A percentile compares a stretch with the other conserved stretches of the same genome.
Conservation (phyloP, 1,140 invertebrate genomes). For the Hyles euphorbiae region DNA sequence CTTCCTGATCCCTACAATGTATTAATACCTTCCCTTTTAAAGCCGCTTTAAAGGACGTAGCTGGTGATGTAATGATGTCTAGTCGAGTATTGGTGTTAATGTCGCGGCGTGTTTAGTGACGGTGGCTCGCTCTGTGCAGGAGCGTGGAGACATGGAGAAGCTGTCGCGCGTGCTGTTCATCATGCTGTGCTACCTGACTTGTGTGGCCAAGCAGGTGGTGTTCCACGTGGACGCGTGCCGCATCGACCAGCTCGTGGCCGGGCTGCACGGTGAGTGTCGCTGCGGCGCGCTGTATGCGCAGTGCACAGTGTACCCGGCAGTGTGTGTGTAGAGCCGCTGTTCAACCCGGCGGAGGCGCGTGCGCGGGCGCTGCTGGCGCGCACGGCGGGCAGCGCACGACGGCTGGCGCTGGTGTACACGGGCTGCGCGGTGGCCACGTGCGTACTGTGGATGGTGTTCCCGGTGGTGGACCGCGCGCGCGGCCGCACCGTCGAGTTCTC, state of each 20-base stretch:
- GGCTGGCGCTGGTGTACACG: constrained; percentile 35
- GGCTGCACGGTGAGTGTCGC: constrained; percentile 32
- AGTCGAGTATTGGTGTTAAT: not conserved
- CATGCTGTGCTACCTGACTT: constrained; percentile 55
- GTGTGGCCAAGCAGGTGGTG: constrained; percentile 50
- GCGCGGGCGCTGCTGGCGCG: constrained; percentile 9
- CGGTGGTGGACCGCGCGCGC: constrained; percentile 20
- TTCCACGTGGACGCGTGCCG: constrained; percentile 37
- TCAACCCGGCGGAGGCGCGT: constrained; percentile 13
- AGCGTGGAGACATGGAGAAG: constrained; percentile 42
- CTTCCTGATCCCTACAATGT: not conserved
- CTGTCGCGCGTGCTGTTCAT: constrained; percentile 58
- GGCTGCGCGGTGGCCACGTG: constrained; percentile 50
- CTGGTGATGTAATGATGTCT: not conserved
- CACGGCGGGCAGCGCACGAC: constrained; percentile 23
- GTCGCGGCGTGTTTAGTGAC: not conserved
- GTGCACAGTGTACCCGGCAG: not conserved
- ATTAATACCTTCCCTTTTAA: not conserved
- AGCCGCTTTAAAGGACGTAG: not conserved
- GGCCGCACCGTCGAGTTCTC: constrained; percentile 35
- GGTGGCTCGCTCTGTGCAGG: constrained; percentile 19
- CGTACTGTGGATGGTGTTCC: constrained; percentile 47
- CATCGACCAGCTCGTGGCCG: constrained; percentile 33
- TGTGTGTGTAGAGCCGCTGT: constrained; percentile 21
- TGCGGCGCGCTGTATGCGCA: not conserved